These are phyloP conservation scores for Drosophila macrospina DNA, from an alignment of 2,888 invertebrate species.

Conservation along the genomic window DNA sequence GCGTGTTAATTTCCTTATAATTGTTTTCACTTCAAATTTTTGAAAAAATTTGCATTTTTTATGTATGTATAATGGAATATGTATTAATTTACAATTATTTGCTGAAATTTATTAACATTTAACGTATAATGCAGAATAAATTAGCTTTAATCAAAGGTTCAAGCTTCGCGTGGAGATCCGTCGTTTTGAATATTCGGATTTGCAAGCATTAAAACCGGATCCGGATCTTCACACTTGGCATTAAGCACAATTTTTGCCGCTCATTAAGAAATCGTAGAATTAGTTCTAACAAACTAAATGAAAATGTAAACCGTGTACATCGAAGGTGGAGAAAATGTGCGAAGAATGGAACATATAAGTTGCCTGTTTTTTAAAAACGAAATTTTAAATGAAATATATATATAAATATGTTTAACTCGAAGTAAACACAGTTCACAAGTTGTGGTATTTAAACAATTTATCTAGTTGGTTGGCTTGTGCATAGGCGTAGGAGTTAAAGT, in stretches of 20 bases:
- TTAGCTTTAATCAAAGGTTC: constrained; percentile 52
- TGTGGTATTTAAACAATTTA: constrained; percentile 60
- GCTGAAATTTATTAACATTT: constrained; percentile 72
- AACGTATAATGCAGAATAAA: constrained; percentile 39
- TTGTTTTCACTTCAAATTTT: constrained; percentile 17
- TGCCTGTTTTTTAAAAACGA: constrained; percentile 78
- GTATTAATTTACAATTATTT: constrained; percentile 74
- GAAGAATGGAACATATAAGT: constrained; percentile 60
- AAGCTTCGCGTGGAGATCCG: constrained; percentile 26
- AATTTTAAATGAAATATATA: constrained; percentile 24
- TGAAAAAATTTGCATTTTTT: constrained; percentile 33
- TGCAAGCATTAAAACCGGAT: constrained; percentile 4
- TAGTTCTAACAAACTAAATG: constrained; percentile 33
- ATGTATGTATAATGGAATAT: constrained; percentile 54
- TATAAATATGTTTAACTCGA: constrained; percentile 30
- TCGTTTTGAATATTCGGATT: constrained; percentile 14
- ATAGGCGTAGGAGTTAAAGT: constrained; percentile 49
- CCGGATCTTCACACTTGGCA: constrained; percentile 21
- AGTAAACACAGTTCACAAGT: constrained; percentile 42
- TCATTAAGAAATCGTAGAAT: constrained; percentile 56
- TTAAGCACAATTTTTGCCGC: constrained; percentile 64
- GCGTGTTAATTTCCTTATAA: constrained; percentile 25
- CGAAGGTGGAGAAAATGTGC: constrained; percentile 61
- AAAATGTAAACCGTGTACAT: constrained; percentile 52
- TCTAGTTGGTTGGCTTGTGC: constrained; percentile 66